Conservation (phyloP, 2,113 vertebrate species). For the Atherinomorus stipes region DNA sequence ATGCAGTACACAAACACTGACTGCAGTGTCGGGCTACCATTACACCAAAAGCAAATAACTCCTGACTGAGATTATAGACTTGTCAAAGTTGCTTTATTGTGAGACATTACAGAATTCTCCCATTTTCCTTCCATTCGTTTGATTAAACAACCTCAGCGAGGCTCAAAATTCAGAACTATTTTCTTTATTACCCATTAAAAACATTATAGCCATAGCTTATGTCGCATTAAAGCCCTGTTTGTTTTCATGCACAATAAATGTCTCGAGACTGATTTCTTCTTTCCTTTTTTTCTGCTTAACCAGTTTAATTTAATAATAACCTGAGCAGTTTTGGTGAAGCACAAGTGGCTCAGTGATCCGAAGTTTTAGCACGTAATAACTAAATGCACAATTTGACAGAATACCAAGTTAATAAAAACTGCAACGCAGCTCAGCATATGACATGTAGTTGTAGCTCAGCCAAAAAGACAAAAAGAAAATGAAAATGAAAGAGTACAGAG, state of each 20-base stretch:
- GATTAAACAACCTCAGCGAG: slow-evolving; percentile 59
- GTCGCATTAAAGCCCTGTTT: slow-evolving; percentile 71
- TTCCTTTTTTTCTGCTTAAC: slow-evolving; percentile 69
- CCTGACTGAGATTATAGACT: slow-evolving; percentile 75
- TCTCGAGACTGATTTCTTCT: slow-evolving; percentile 57
- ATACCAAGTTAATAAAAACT: slow-evolving; percentile 84
- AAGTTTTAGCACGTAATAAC: slow-evolving; percentile 51
- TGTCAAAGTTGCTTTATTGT: slow-evolving; percentile 78
- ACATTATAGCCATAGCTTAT: slow-evolving; percentile 64
- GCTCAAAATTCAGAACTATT: slow-evolving; percentile 57
- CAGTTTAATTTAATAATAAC: slow-evolving; percentile 75
- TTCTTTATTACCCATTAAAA: slow-evolving; percentile 79
- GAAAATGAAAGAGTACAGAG: slow-evolving; percentile 39
- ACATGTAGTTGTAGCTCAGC: slow-evolving; percentile 77
- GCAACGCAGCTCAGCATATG: slow-evolving; percentile 74
- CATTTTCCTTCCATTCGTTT: slow-evolving; percentile 29
- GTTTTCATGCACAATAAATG: slow-evolving; percentile 70
- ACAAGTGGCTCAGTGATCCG: slow-evolving; percentile 35
- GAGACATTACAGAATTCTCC: slow-evolving; percentile 67
- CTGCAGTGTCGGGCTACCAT: slow-evolving; percentile 45
- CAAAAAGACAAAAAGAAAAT: slow-evolving; percentile 66
- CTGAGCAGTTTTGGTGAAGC: slow-evolving; percentile 52
- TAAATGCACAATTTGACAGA: slow-evolving; percentile 76
- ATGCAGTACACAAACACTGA: slow-evolving; percentile 53
- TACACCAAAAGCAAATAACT: slow-evolving; percentile 74